phyloP scores from a whole-genome alignment of 2,888 invertebrate genomes.

The Pseudoips prasinana region DNA sequence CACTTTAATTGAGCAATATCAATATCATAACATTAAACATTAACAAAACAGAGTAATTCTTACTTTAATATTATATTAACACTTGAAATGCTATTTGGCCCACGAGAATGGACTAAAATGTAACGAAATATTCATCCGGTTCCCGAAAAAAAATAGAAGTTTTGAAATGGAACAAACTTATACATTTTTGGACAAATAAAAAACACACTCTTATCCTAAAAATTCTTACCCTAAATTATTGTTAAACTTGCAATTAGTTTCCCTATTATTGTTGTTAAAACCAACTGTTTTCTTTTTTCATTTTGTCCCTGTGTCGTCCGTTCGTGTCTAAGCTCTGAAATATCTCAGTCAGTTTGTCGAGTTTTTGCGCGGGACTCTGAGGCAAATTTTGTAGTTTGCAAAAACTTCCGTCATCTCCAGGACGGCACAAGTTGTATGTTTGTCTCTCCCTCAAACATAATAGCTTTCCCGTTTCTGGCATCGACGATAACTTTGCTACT shows the following conservation, averaged over 20 bases:
- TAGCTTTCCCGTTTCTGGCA: conserved; percentile 69
- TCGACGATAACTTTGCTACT: conserved; percentile 61
- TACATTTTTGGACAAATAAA: too few species aligned
- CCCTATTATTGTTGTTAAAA: conserved; percentile 57
- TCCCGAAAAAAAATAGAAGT: too few species aligned
- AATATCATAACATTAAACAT: conserved; percentile 46
- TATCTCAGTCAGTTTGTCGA: conserved; percentile 68
- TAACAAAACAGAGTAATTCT: conserved; percentile 52
- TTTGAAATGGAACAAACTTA: too few species aligned
- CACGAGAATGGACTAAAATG: too few species aligned
- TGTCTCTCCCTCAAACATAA: conserved; percentile 64
- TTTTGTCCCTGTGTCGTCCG: conserved; percentile 60
- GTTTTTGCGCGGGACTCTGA: conserved; percentile 56
- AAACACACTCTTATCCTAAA: conserved; percentile 44
- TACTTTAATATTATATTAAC: conserved; percentile 43
- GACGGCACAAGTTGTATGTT: conserved; percentile 46
- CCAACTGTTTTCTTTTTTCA: conserved; percentile 77
- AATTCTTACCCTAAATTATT: too few species aligned
- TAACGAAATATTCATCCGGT: too few species aligned
- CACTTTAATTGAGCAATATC: conserved; percentile 70
- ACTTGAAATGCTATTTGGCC: conserved; percentile 51
- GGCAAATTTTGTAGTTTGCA: conserved; percentile 57
- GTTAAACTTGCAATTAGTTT: too few species aligned
- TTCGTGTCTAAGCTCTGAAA: conserved; percentile 70
- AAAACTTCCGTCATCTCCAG: conserved; percentile 39